Base-by-base conservation (phyloP, 1,140 invertebrate genomes). In the Contarinia nasturtii region DNA sequence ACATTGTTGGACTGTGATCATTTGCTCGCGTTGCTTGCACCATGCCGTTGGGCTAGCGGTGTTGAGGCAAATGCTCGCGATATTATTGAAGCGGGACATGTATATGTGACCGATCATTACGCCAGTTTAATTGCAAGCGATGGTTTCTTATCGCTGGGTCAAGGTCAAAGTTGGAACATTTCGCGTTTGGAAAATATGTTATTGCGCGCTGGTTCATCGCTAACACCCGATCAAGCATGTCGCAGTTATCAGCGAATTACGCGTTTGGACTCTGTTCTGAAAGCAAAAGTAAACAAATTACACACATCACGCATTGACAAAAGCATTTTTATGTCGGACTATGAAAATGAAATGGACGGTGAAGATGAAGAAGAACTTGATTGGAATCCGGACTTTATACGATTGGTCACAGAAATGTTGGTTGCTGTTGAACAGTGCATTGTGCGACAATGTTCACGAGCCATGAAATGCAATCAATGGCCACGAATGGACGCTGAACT, bases 201-300 rank as follows among this genome's bases (percentile, higher is more conserved):
- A 41, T 54, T 80, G 15, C 67, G 72, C 2, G 73, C 78, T 0
- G 70, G 78, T 3, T 73, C 75, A 33, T 64, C 70, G 14, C 55
- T 82, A 10, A 70, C 74, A 1, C 72, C 78, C 0, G 80, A 84
- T 53, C 76, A 81, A 58, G 79, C 80, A 1, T 83, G 80, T 55
- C 70, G 72, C 46, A 76, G 75, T 56, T 79, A 82, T 52, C 66
- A 68, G 34, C 63, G 68, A 4, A 55, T 62, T 0, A 61, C 59
- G 15, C 57, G 61, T 0, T 27, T 64, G 3, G 61, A 64, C 18
- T 55, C 60, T 0, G 55, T 64, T 14, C 50, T 64, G 19, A 57
- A 57, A 37, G 55, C 60, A 8, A 64, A 64, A 48, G 52, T 63
- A 8, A 56, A 61, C 20, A 59, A 62, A 21, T 45, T 38, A 11